Base-by-base conservation (phyloP, 2,888 invertebrate genomes). In the Petrolisthes cinctipes region DNA sequence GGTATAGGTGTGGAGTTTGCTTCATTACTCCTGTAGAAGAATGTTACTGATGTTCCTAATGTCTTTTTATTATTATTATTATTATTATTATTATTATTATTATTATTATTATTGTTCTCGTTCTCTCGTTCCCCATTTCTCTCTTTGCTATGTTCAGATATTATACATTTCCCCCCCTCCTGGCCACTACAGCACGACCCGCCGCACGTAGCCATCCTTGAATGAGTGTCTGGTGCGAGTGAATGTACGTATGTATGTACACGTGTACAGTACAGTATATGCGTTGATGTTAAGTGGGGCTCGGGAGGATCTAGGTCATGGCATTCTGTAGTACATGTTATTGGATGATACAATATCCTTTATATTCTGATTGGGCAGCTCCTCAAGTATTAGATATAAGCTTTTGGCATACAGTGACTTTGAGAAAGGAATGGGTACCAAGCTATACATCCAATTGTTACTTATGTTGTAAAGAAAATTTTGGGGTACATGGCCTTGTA, bases 1-100 rank as follows among this genome's bases (percentile, higher is more conserved):
- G 87, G 87, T 73, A 84, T 88, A 88, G 87, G 87, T 88, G 84
- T 88, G 87, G 87, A 83, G 66, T 84, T 87, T 88, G 87, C 81
- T 88, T 88, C 87, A 81, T 81, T 76, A 54, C 82, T 84, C 68
- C 83, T 84, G 83, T 88, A 88, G 87, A 86, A 76, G 83, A 80
- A 83, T 88, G 82, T 66, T 51, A 73, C 80, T 88, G 81, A 83
- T 84, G 87, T 84, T 87, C 80, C 66, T 81, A 68, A 61, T 81
- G 7, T 84, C 51, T 79, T 54, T 68, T 79, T 86, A 75, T 75
- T 80, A 71, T 75, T 68, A 73, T 86, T 82, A 82, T 84, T 75
- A 82, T 66, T 61, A 61, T 81, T 81, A 61, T 54, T 11, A 23
- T 23, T 81, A 81, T 20, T 20, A 9, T 68, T 82, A 76, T 66